Evolutionary conservation across 1,140 invertebrate genomes (phyloP).

Genomic region (Apis mellifera): DNA sequence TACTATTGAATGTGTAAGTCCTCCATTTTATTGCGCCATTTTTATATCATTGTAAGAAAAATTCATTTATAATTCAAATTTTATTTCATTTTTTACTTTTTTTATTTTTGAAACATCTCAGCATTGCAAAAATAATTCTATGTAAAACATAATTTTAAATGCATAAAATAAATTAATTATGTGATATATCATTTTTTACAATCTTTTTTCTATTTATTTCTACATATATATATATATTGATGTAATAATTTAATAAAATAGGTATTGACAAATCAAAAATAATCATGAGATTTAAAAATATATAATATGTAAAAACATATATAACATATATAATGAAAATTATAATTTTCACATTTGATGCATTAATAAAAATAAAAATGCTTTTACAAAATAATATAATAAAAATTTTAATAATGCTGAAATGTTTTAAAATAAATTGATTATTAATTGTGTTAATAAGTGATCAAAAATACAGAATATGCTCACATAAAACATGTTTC

Average conservation of each 20-base stretch:
- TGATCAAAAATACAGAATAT: slow-evolving; percentile 54
- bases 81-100: slow-evolving; percentile 19
- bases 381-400: slow-evolving; percentile 25
- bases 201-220: too few relatives aligned
- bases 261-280: slow-evolving; percentile 10
- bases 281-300: slow-evolving; percentile 10
- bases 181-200: slow-evolving; percentile 33
- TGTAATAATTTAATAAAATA: slow-evolving; percentile 48
- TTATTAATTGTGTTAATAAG: slow-evolving; percentile 39
- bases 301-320: slow-evolving; percentile 5
- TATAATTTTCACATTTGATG: not conserved
- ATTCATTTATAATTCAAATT: slow-evolving; percentile 10
- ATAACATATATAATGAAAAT: slow-evolving; percentile 22
- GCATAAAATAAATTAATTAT: slow-evolving; percentile 30
- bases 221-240: not conserved
- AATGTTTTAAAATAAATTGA: slow-evolving; percentile 53
- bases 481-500: slow-evolving; percentile 33
- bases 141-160: slow-evolving; percentile 1
- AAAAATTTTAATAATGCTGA: slow-evolving; percentile 51
- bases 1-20: not conserved
- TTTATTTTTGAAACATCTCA: slow-evolving; percentile 28
- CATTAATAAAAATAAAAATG: slow-evolving; percentile 3
- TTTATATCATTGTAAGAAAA: slow-evolving; percentile 21
- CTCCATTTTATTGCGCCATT: not conserved
- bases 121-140: slow-evolving; percentile 32